Percentiles rank a stretch among this genome's conserved stretches.
Conservation (phyloP, 1,140 invertebrate species). For the Drosophila tsacasi region DNA sequence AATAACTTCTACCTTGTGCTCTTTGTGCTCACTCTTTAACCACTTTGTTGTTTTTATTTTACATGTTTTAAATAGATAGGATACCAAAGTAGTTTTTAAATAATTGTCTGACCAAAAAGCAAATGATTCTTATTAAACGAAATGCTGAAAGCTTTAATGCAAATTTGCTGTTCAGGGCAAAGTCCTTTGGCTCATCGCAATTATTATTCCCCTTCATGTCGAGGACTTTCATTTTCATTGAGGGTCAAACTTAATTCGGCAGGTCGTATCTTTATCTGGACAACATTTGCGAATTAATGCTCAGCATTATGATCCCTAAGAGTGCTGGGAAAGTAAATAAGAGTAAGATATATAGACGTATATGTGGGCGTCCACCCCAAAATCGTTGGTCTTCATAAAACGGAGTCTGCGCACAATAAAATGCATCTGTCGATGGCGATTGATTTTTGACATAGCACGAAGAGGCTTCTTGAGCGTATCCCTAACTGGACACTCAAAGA, state of each 20-base stretch:
- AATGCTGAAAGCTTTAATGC: not conserved
- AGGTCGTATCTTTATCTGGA: constrained; percentile 20
- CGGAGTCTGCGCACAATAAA: constrained; percentile 68
- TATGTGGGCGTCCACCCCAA: constrained; percentile 17
- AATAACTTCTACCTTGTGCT: too few relatives aligned
- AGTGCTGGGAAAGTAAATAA: constrained; percentile 36
- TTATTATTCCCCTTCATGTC: constrained; percentile 1
- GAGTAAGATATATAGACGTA: not conserved
- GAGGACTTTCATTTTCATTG: constrained; percentile 42
- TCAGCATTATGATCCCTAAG: constrained; percentile 3
- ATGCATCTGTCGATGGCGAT: constrained; percentile 61
- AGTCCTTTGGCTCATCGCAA: not conserved
- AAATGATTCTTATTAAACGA: not conserved
- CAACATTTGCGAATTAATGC: constrained; percentile 11
- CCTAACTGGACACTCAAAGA: not conserved
- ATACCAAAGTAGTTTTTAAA: not conserved
- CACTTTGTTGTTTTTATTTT: not conserved
- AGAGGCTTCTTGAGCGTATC: constrained; percentile 13
- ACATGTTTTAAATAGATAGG: not conserved
- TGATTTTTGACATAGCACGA: constrained; percentile 53
- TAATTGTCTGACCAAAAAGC: not conserved
- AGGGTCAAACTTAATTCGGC: constrained; percentile 35
- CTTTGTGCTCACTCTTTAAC: not conserved
- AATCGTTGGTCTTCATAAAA: constrained; percentile 12
- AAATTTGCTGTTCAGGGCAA: not conserved